Conservation (phyloP, 2,888 invertebrate species). For the Cyaniris semiargus region DNA sequence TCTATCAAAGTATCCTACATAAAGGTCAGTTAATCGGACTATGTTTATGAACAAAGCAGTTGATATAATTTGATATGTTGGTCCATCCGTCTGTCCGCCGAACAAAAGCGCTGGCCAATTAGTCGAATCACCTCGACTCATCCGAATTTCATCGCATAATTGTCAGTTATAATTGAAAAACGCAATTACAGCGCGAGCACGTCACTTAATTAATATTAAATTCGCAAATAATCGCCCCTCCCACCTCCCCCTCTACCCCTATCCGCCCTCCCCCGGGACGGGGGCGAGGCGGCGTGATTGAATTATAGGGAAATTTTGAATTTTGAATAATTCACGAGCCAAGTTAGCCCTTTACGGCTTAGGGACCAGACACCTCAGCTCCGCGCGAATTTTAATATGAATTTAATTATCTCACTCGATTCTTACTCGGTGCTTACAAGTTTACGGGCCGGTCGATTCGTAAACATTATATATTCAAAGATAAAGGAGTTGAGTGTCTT, state of each 20-base stretch:
- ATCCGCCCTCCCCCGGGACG: constrained; percentile 55
- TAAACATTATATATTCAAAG: constrained; percentile 20
- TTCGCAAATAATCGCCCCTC: constrained; percentile 77
- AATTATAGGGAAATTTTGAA: constrained; percentile 79
- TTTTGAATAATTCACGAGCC: constrained; percentile 75
- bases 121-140: constrained; percentile 62
- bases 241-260: constrained; percentile 56
- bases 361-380: constrained; percentile 35
- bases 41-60: background rate
- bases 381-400: constrained; percentile 21
- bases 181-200: constrained; percentile 73
- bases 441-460: background rate
- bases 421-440: constrained; percentile 20
- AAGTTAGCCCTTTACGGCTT: constrained; percentile 71
- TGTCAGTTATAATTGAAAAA: constrained; percentile 80
- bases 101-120: constrained; percentile 56
- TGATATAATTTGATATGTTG: background rate
- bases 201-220: constrained; percentile 81
- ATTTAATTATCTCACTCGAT: constrained; percentile 24
- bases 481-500: constrained; percentile 10
- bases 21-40: background rate
- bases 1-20: too few species aligned
- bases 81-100: background rate
- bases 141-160: constrained; percentile 73
- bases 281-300: constrained; percentile 64